Evolutionary conservation across 2,797 vertebrate species (phyloP).

Genomic region (Sibirionetta formosa): DNA sequence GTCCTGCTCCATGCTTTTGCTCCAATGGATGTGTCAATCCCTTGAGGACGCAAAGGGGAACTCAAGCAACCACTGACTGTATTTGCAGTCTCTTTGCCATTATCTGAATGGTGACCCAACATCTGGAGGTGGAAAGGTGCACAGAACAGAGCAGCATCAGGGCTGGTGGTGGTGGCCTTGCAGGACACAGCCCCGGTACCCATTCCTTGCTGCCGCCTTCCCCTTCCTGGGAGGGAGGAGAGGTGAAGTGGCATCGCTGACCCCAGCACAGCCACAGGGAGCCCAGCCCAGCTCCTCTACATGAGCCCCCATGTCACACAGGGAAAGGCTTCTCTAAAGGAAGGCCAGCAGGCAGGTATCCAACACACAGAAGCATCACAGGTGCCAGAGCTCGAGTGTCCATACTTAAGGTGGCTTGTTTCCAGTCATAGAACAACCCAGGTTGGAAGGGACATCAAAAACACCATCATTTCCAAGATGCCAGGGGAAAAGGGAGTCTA

Average conservation of each 20-base stretch:
- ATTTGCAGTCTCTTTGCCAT: neutral
- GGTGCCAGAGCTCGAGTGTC: neutral
- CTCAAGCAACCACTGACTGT: neutral
- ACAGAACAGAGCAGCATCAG: neutral
- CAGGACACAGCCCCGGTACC: neutral
- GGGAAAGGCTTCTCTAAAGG: neutral
- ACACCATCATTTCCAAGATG: neutral
- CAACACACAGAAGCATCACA: neutral
- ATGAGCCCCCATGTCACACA: neutral
- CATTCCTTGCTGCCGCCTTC: neutral
- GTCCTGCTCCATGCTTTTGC: neutral
- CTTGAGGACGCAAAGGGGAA: neutral
- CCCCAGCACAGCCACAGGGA: neutral
- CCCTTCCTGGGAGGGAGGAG: neutral
- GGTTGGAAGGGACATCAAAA: neutral
- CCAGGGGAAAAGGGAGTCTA: neutral
- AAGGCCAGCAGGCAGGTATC: rapidly evolving
- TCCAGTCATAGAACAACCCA: neutral
- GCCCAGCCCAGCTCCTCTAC: neutral
- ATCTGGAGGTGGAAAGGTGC: neutral
- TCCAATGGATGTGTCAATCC: neutral
- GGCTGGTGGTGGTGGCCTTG: neutral
- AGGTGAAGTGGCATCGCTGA: neutral
- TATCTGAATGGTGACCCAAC: neutral
- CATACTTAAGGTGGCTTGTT: neutral